These are phyloP conservation scores for Drosophila baimaii DNA, from an alignment of 1,140 invertebrate species.

Conservation along the genomic window DNA sequence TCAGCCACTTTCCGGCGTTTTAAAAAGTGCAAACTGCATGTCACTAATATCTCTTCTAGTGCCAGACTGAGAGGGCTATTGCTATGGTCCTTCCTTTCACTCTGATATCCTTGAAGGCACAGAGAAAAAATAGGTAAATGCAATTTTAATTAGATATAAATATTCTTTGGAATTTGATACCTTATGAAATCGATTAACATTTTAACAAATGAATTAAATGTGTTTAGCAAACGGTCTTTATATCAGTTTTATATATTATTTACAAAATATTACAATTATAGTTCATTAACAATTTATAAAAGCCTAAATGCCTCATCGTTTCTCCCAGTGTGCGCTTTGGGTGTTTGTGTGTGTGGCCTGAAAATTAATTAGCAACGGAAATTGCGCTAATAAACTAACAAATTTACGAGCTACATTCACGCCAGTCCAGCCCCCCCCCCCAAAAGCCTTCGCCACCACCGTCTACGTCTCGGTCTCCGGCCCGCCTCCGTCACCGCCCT, in stretches of 20 bases:
- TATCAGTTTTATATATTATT: too few species aligned
- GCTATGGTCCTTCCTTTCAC: neutral
- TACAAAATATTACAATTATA: too few species aligned
- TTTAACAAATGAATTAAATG: too few species aligned
- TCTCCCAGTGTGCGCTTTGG: constrained; percentile 7
- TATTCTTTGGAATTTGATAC: too few species aligned
- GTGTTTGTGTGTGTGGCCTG: constrained; percentile 65
- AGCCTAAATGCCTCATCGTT: neutral
- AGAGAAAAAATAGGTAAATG: neutral
- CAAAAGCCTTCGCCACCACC: neutral
- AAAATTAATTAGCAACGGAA: constrained; percentile 83
- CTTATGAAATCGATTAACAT: too few species aligned
- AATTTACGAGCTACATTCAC: constrained; percentile 80
- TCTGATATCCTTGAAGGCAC: neutral
- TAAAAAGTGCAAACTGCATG: constrained; percentile 73
- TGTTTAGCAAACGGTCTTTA: too few species aligned
- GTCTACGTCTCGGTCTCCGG: neutral
- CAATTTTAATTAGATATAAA: too few species aligned
- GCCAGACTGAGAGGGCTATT: constrained; percentile 5
- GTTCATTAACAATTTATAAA: too few species aligned
- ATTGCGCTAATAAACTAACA: constrained; percentile 83
- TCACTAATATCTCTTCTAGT: constrained; percentile 65
- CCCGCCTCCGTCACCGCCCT: neutral
- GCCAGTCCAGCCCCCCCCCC: constrained; percentile 50
- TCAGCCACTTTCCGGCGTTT: constrained; percentile 49